Conservation (phyloP, 2,888 invertebrate species). For the Diabrotica balteata region DNA sequence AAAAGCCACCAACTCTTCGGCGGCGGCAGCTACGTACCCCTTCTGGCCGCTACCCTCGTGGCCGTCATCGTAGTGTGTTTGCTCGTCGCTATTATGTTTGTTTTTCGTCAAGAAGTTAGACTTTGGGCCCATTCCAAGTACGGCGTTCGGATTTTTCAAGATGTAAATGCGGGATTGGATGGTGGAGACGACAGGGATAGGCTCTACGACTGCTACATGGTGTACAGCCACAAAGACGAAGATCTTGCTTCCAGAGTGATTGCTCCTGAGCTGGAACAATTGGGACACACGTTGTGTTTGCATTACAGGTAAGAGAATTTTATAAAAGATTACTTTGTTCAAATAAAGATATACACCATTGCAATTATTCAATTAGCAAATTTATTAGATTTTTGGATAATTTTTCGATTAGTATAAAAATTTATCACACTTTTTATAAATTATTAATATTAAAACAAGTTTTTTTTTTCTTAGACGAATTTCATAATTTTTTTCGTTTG, state of each 20-base stretch:
- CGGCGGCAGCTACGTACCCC: slow-evolving; percentile 76
- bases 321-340: neutral
- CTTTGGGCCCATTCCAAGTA: slow-evolving; percentile 82
- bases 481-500: no score
- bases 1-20: slow-evolving; percentile 70
- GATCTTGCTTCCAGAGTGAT: slow-evolving; percentile 73
- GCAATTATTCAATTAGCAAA: no score
- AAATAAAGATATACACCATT: no score
- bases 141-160: slow-evolving; percentile 77
- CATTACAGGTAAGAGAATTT: slow-evolving; percentile 63
- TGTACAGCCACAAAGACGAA: slow-evolving; percentile 83
- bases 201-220: slow-evolving; percentile 83
- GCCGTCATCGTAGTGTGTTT: slow-evolving; percentile 74
- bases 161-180: slow-evolving; percentile 65
- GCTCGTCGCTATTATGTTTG: slow-evolving; percentile 73
- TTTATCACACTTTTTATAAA: no score
- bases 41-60: slow-evolving; percentile 75
- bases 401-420: no score
- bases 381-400: no score
- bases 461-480: no score
- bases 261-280: slow-evolving; percentile 77
- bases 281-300: slow-evolving; percentile 72
- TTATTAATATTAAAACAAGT: no score
- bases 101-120: slow-evolving; percentile 78
- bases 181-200: slow-evolving; percentile 61